Evolutionary conservation across 2,888 invertebrate genomes (phyloP).

Genomic region (Amphipoea oculea): DNA sequence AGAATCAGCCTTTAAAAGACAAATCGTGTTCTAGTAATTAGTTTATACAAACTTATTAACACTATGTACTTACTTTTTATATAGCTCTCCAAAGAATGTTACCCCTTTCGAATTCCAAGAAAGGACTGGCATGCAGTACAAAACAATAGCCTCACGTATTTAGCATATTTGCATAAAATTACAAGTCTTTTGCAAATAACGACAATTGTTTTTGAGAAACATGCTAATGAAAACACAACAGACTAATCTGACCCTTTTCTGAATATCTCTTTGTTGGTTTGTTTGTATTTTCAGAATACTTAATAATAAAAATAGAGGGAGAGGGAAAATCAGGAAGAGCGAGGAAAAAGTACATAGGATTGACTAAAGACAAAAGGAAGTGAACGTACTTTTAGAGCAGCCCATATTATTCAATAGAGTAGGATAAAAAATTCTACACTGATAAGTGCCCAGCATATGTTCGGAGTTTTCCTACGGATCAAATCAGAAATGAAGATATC

Average conservation of each 20-base stretch:
- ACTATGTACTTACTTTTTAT: constrained; percentile 27
- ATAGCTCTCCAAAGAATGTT: constrained; percentile 39
- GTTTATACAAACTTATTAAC: constrained; percentile 16
- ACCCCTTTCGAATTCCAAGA: constrained; percentile 58
- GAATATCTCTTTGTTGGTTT: constrained; percentile 25
- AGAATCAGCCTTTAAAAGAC: not conserved
- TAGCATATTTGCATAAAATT: constrained; percentile 76
- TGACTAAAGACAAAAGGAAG: not conserved
- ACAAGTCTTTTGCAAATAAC: constrained; percentile 67
- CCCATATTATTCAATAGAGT: not conserved
- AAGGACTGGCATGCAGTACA: constrained; percentile 57
- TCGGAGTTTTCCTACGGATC: no score
- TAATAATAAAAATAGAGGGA: not conserved
- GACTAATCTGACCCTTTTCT: constrained; percentile 42
- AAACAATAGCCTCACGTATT: constrained; percentile 63
- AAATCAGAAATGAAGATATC: no score
- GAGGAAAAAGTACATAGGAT: not conserved
- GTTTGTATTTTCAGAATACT: constrained; percentile 17
- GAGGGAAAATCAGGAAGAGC: not conserved
- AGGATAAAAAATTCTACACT: not conserved
- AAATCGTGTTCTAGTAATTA: constrained; percentile 1
- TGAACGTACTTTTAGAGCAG: not conserved
- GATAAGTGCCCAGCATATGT: not conserved
- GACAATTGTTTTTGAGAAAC: constrained; percentile 63
- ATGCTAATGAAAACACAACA: constrained; percentile 63